Conservation (phyloP, 2,888 invertebrate genomes). For the Pecten maximus region DNA sequence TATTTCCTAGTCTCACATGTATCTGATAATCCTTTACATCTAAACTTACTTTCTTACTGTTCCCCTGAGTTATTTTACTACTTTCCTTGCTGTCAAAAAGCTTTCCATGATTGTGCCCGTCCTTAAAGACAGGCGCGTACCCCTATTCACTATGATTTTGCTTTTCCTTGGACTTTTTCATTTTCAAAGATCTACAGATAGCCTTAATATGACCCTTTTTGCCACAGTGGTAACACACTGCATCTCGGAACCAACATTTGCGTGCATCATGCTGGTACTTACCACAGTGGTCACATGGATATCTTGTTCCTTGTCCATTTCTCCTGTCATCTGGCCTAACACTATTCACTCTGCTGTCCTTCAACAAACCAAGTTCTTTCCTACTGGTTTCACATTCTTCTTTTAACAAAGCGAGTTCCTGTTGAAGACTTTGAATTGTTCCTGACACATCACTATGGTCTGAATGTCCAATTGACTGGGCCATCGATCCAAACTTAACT, state of each 20-base stretch:
- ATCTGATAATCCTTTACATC: not conserved
- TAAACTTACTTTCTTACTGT: not conserved
- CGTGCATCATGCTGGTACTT: not conserved
- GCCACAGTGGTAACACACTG: not conserved
- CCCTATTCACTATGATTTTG: constrained; percentile 39
- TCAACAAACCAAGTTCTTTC: not conserved
- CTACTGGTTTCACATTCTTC: not conserved
- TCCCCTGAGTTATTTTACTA: not conserved
- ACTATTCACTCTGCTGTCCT: not conserved
- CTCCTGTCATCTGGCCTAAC: not conserved
- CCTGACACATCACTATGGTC: not conserved
- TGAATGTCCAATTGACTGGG: not conserved
- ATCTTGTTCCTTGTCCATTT: not conserved
- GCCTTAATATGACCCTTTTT: constrained; percentile 25
- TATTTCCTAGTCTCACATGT: constrained; percentile 13
- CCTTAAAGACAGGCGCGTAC: constrained; percentile 46
- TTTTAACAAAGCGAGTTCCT: not conserved
- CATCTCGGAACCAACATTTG: not conserved
- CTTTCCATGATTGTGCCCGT: constrained; percentile 43
- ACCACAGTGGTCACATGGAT: not conserved
- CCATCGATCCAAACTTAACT: not conserved
- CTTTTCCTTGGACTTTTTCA: not conserved
- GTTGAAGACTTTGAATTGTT: not conserved
- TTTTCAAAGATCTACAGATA: constrained; percentile 8
- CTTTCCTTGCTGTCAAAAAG: constrained; percentile 15